Evolutionary conservation across 30 jellyfish, hydroid and myxozoan species (phyloP), one percentile per base, ranked within the genome.

Genomic region (Hydractinia symbiolongicarpus): DNA sequence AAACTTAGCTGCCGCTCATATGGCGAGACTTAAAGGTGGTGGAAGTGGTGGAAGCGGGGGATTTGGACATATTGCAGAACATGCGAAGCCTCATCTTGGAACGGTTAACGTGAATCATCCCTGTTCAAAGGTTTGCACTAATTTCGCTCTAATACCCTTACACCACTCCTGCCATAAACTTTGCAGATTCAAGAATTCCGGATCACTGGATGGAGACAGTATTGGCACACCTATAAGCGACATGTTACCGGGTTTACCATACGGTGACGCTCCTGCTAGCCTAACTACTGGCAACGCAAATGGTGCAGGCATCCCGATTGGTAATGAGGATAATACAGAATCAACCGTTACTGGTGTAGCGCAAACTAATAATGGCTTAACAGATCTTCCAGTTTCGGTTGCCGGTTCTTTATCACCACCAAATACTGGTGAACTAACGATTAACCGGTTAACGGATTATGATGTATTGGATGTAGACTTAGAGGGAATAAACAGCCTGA

Each of bases 381-480:
- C 55, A 56, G 85, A 77, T 13, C 85, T 52, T 4, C 16, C 40
- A 50, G 66, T 77, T 9, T 60, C 72, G 56, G 85, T 77, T 55
- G 81, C 81, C 62, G 81, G 81, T 5, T 53, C 85, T 16, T 77
- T 77, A 61, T 50, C 85, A 54, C 85, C 85, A 13, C 51, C 75
- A 53, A 77, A 54, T 5, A 50, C 96, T 8, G 86, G 81, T 61
- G 90, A 89, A 30, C 83, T 81, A 15, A 90, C 97, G 52, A 91
- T 91, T 15, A 91, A 87, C 72, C 89, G 84, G n/a, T 86, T 91
- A 52, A 88, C 93, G 44, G 98, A 91, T 73, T 86, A 82, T 75
- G 98, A 91, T 55, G 79, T 91, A 16, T 84, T 91, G 50, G 96
- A 83, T 60, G 82, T 91, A 71, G 98, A 91, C 79, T 78, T 91